Percentiles rank a stretch among this genome's conserved stretches.
Evolutionary conservation across 2,888 invertebrate genomes (phyloP).

Genomic region (Nudaria mundana): DNA sequence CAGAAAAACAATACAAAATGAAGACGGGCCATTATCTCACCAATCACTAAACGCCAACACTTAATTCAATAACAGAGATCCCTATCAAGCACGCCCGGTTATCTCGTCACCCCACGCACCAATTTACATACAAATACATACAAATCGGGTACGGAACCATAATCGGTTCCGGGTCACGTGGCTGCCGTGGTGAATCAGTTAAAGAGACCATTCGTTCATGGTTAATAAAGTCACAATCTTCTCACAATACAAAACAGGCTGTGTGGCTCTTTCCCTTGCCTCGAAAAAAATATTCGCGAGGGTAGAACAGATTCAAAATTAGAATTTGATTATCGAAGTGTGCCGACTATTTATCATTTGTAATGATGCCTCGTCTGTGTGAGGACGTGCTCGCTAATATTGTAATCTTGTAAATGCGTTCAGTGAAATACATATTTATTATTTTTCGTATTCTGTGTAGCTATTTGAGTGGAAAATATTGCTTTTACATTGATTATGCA

Average conservation of each 20-base stretch:
- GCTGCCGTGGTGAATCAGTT: conserved; percentile 80
- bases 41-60: conserved; percentile 60
- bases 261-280: conserved; percentile 57
- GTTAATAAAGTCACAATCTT: conserved; percentile 79
- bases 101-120: conserved; percentile 68
- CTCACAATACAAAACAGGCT: conserved; percentile 72
- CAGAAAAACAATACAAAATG: conserved; percentile 13
- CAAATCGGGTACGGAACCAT: conserved; percentile 67
- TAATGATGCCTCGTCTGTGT: conserved; percentile 69
- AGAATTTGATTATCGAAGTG: conserved; percentile 82
- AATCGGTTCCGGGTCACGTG: conserved; percentile 83
- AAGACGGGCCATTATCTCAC: conserved; percentile 34
- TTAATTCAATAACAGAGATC: conserved; percentile 74
- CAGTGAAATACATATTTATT: conserved; percentile 71
- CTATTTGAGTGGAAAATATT: conserved; percentile 73
- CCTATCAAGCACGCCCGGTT: conserved; percentile 70
- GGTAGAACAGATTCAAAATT: conserved; percentile 80
- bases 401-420: conserved; percentile 79
- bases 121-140: conserved; percentile 77
- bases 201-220: conserved; percentile 76
- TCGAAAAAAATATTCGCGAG: conserved; percentile 51
- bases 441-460: conserved; percentile 50
- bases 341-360: conserved; percentile 79
- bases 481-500: conserved; percentile 62
- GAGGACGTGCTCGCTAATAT: conserved; percentile 73